phyloP scores from a whole-genome alignment of 1,140 invertebrate genomes.

The Drosophila sp. region DNA sequence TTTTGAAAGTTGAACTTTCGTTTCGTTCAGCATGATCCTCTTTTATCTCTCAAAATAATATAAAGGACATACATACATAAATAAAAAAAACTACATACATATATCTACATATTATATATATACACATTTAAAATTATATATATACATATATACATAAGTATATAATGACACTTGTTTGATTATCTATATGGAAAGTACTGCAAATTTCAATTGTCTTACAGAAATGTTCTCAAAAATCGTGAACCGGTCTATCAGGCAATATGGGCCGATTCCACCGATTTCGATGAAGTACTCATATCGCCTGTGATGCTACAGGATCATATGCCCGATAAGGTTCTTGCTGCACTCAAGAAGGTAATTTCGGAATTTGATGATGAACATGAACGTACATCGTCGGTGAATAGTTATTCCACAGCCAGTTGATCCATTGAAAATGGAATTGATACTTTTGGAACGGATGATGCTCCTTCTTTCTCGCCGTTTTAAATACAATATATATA shows the following conservation, averaged over 20 bases:
- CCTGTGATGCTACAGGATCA: slow-evolving; percentile 97
- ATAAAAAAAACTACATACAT: not conserved
- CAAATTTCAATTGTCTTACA: slow-evolving; percentile 78
- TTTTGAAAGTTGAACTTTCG: not conserved
- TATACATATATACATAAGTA: not conserved
- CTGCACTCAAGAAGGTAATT: slow-evolving; percentile 93
- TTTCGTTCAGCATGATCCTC: slow-evolving; percentile 1
- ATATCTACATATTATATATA: not conserved
- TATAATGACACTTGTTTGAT: not conserved
- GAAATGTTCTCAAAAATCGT: slow-evolving; percentile 87
- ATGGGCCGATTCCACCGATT: slow-evolving; percentile 93
- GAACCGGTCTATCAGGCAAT: slow-evolving; percentile 95
- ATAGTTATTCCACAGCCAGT: slow-evolving; percentile 77
- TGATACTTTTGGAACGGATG: not conserved
- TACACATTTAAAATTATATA: not conserved
- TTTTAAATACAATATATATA: slow-evolving; percentile 34
- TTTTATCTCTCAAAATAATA: not conserved
- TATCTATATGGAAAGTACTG: slow-evolving; percentile 3
- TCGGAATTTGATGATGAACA: slow-evolving; percentile 66
- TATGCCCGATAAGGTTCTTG: slow-evolving; percentile 95
- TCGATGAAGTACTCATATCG: slow-evolving; percentile 95
- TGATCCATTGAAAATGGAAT: slow-evolving; percentile 49
- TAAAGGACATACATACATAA: not conserved
- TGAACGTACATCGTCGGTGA: slow-evolving; percentile 66
- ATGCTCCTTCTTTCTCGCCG: slow-evolving; percentile 38